Evolutionary conservation across 2,888 invertebrate species (phyloP).

Genomic region (Atherix ibis): DNA sequence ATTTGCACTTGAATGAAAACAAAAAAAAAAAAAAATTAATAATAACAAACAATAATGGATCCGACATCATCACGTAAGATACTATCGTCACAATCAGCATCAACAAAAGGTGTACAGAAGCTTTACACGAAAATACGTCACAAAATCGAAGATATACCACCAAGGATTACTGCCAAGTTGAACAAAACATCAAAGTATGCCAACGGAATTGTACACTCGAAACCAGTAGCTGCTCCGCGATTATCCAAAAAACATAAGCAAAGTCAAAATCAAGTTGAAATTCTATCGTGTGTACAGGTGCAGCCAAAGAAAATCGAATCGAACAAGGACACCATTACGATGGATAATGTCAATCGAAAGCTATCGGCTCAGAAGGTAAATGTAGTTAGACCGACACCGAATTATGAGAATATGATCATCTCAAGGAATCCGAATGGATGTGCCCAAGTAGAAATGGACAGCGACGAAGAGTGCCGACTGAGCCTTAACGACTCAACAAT

Average conservation of each 20-base stretch:
- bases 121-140: constrained; percentile 29
- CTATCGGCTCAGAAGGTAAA: background rate
- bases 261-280: constrained; percentile 2
- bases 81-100: constrained; percentile 5
- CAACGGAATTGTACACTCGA: constrained; percentile 1
- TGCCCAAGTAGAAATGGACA: constrained; percentile 17
- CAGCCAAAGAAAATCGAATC: background rate
- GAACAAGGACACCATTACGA: background rate
- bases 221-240: constrained; percentile 11
- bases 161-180: constrained; percentile 23
- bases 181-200: constrained; percentile 21
- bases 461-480: constrained; percentile 25
- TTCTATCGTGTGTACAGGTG: no score
- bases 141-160: constrained; percentile 30
- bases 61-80: constrained; percentile 9
- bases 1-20: no score
- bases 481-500: constrained; percentile 24
- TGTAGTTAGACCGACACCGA: background rate
- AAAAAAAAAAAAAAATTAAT: background rate
- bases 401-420: constrained; percentile 10
- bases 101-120: constrained; percentile 20
- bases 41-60: constrained; percentile 8
- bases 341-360: background rate
- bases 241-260: constrained; percentile 6
- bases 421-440: constrained; percentile 13